Conservation (phyloP, 2,113 vertebrate genomes). For the Heterocephalus glaber region DNA sequence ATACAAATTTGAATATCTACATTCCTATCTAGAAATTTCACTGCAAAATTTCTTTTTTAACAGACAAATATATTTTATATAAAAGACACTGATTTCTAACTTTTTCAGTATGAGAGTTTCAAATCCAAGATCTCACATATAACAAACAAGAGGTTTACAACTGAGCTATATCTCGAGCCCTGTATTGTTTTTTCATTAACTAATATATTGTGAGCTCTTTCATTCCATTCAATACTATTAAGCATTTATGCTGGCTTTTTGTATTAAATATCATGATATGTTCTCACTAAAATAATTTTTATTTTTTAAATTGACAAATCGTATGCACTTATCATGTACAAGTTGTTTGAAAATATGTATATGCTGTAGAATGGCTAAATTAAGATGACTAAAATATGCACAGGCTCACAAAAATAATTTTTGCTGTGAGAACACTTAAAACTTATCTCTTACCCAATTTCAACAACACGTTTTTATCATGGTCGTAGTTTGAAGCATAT, state of each 20-base stretch:
- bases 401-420: neutral
- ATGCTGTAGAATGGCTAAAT: neutral
- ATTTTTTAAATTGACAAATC: neutral
- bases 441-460: neutral
- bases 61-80: neutral
- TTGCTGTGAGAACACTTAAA: neutral
- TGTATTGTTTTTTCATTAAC: neutral
- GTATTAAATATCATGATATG: neutral
- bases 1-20: too few species aligned
- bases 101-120: neutral
- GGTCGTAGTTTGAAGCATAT: neutral
- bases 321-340: neutral
- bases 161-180: neutral
- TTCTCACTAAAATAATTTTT: neutral
- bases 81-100: neutral
- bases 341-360: neutral
- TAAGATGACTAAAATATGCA: neutral
- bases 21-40: neutral
- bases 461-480: neutral
- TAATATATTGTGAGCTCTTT: neutral
- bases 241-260: neutral
- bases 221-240: neutral
- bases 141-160: neutral
- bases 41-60: neutral
- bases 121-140: neutral